These are phyloP conservation scores for Dasysyrphus tricinctus DNA, from an alignment of 2,888 invertebrate genomes.

Conservation along the genomic window DNA sequence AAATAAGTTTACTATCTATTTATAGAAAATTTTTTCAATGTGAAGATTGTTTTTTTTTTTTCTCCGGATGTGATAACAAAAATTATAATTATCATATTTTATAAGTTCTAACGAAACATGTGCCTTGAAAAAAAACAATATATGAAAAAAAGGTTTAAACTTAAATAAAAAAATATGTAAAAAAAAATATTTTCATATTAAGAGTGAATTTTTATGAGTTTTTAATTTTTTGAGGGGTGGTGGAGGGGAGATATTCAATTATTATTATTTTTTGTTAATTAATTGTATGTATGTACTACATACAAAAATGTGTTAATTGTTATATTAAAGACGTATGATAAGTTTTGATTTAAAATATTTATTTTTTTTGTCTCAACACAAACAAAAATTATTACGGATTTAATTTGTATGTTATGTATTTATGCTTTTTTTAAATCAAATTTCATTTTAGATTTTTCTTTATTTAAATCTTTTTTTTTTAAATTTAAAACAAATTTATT, in stretches of 20 bases:
- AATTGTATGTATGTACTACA: conserved; percentile 59
- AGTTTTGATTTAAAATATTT: conserved; percentile 54
- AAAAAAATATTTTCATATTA: conserved; percentile 16
- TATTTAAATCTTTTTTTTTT: conserved; percentile 45
- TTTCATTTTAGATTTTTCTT: conserved; percentile 35
- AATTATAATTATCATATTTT: neutral
- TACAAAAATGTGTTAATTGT: conserved; percentile 50
- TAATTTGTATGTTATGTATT: conserved; percentile 41
- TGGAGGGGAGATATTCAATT: conserved; percentile 9
- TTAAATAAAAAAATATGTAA: neutral
- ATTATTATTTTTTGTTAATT: conserved; percentile 29
- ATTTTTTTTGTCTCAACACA: conserved; percentile 31
- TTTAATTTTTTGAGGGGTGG: conserved; percentile 5
- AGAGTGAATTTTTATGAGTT: conserved; percentile 60
- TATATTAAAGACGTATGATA: conserved; percentile 47
- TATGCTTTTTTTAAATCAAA: conserved; percentile 48
- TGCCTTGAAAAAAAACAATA: conserved; percentile 51
- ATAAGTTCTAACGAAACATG: conserved; percentile 65
- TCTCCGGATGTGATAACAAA: neutral
- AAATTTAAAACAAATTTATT: conserved; percentile 42
- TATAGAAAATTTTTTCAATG: too few relatives aligned
- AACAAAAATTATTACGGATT: conserved; percentile 14
- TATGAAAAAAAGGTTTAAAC: neutral
- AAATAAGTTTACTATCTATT: too few relatives aligned
- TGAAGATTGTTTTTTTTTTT: neutral